phyloP scores from a whole-genome alignment of 2,888 invertebrate genomes.

The Eilema caniola region DNA sequence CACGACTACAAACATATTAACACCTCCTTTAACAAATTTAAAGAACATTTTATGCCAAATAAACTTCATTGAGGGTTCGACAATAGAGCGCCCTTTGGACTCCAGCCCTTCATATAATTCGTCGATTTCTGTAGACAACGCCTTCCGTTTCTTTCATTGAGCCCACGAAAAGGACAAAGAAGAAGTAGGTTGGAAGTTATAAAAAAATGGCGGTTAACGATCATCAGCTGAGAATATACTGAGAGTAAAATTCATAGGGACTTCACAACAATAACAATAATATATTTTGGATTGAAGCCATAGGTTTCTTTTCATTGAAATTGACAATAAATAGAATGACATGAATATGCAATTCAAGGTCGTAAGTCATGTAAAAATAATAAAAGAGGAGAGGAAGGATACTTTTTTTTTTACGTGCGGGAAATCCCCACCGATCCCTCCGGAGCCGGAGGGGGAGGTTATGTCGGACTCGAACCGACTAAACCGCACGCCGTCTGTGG shows the following conservation, averaged over 20 bases:
- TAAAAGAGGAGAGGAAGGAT: background rate
- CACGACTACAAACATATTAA: slow-evolving; percentile 39
- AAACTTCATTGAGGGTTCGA: slow-evolving; percentile 69
- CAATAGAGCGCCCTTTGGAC: slow-evolving; percentile 70
- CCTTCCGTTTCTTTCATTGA: slow-evolving; percentile 77
- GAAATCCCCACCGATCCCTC: no score
- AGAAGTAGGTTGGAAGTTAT: slow-evolving; percentile 44
- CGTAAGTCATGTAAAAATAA: background rate
- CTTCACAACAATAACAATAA: background rate
- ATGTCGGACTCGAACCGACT: no score
- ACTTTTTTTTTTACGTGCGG: no score
- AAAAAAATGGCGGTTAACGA: slow-evolving; percentile 38
- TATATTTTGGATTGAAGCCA: background rate
- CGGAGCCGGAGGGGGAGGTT: no score
- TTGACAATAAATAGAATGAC: background rate
- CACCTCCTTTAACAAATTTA: slow-evolving; percentile 61
- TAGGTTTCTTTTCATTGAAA: background rate
- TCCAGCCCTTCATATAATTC: slow-evolving; percentile 68
- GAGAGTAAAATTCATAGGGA: background rate
- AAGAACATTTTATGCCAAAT: slow-evolving; percentile 75
- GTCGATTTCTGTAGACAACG: slow-evolving; percentile 74
- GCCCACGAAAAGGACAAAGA: slow-evolving; percentile 65
- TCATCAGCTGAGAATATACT: background rate
- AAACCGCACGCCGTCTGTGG: no score
- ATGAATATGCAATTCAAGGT: background rate